Base-by-base conservation (phyloP, 2,113 vertebrate genomes). In the Asarcornis scutulata region DNA sequence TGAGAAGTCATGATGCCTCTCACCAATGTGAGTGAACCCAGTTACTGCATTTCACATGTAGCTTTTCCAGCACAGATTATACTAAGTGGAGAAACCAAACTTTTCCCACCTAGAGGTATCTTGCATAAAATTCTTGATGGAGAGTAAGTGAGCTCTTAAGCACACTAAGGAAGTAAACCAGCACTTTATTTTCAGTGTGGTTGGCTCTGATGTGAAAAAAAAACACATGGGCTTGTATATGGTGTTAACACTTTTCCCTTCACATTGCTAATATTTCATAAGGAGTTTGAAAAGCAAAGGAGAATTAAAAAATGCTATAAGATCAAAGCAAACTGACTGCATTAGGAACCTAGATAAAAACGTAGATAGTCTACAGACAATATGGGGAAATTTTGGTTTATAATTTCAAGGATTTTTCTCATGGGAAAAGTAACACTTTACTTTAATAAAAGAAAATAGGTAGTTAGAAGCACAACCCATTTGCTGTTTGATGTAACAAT, bases 401-500 rank as follows among this genome's bases (percentile, higher is more conserved):
- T 53, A 89, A 96, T 93, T 96, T 96, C 29, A 94, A 87, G 42
- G 48, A 89, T 97, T 93, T 96, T 98, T 98, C 98, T 99, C 98
- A 96, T 97, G 98, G 98, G 98, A 98, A 99, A 99, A 98, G 97
- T 98, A 97, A 98, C 97, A 97, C 98, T 98, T 97, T 53, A 86
- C 93, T 94, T 96, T 86, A 96, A 96, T 97, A 95, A 97, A 98
- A 95, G 97, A 97, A 85, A 94, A 97, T 87, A 95, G 96, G 97
- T 92, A 90, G 96, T 96, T 96, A 96, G 94, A 82, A 97, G 94
- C 86, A 89, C 85, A 88, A 96, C 95, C 96, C 89, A 86, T 97
- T 95, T 95, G 97, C 91, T 20, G 85, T 98, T 98, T 98, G 98
- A 97, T 97, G 97, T 98, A 95, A 88, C 78, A 93, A 97, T 25